Evolutionary conservation across 2,797 vertebrate species (phyloP).

Genomic region (Notolepis coatsorum): DNA sequence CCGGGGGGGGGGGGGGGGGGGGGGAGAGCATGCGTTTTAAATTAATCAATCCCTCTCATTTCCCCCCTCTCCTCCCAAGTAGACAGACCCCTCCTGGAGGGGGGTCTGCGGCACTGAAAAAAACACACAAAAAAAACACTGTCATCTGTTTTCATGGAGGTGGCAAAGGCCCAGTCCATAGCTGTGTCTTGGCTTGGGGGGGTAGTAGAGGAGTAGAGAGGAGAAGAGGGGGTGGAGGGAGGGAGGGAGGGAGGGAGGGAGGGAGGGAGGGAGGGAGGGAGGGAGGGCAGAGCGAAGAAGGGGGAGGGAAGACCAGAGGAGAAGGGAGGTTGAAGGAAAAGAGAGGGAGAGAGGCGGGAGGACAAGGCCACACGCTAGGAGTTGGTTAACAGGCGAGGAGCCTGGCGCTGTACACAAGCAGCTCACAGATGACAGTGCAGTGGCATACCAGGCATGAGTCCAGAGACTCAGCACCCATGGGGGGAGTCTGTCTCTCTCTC

Average conservation of each 20-base stretch:
- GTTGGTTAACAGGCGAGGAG: conserved; percentile 55
- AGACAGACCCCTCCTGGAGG: conserved; percentile 57
- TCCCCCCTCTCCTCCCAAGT: conserved; percentile 51
- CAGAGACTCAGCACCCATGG: conserved; percentile 47
- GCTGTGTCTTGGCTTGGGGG: conserved; percentile 50
- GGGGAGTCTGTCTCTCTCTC: conserved; percentile 45
- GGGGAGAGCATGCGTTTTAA: conserved; percentile 59
- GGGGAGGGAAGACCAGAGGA: conserved; percentile 29
- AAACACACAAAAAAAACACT: conserved; percentile 40
- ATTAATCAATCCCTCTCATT: conserved; percentile 70
- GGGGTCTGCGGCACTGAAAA: conserved; percentile 57
- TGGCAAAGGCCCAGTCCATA: conserved; percentile 61
- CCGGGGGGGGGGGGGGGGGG: conserved; percentile 13
- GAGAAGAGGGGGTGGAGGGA: conserved; percentile 17
- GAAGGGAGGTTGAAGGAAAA: conserved; percentile 7
- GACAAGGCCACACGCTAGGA: conserved; percentile 49
- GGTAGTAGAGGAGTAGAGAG: conserved; percentile 9
- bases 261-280: conserved; percentile 12
- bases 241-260: conserved; percentile 2
- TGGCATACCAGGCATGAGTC: conserved; percentile 57
- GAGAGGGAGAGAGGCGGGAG: background rate
- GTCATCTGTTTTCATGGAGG: conserved; percentile 68
- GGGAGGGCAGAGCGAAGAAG: background rate
- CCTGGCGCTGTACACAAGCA: conserved; percentile 61
- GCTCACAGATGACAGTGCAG: conserved; percentile 69